phyloP scores from a whole-genome alignment of 2,888 invertebrate species.

The Himalopsyche tibetana region DNA sequence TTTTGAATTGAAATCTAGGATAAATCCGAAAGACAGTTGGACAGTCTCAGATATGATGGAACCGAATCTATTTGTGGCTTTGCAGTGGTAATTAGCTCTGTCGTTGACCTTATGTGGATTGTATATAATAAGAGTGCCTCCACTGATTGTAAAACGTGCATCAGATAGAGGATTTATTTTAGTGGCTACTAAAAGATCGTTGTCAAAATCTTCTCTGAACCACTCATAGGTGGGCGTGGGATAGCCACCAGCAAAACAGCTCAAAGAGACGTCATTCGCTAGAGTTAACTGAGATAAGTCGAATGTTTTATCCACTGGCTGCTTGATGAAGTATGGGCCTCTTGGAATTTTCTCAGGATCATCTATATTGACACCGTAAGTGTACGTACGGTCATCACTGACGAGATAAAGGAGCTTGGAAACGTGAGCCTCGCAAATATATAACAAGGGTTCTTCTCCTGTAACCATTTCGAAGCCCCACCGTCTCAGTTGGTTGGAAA shows the following conservation, averaged over 20 bases:
- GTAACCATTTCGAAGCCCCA: constrained; percentile 91
- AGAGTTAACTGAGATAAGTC: constrained; percentile 84
- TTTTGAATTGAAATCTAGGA: constrained; percentile 93
- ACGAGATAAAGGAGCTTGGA: constrained; percentile 82
- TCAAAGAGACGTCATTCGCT: constrained; percentile 85
- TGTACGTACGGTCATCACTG: constrained; percentile 86
- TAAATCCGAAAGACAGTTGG: constrained; percentile 90
- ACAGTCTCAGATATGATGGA: constrained; percentile 92
- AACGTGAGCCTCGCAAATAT: constrained; percentile 93
- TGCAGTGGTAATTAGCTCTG: constrained; percentile 93
- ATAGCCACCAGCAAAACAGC: constrained; percentile 90
- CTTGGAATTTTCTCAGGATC: constrained; percentile 89
- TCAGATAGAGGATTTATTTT: constrained; percentile 87
- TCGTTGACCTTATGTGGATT: constrained; percentile 89
- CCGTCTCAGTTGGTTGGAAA: constrained; percentile 82
- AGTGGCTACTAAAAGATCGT: constrained; percentile 83
- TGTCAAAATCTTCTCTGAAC: constrained; percentile 92
- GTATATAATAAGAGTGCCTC: constrained; percentile 93
- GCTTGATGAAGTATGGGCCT: constrained; percentile 92
- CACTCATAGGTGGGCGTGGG: constrained; percentile 93
- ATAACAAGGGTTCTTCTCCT: constrained; percentile 86
- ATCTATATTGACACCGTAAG: constrained; percentile 89
- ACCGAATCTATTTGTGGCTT: constrained; percentile 93
- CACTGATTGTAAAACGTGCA: constrained; percentile 89
- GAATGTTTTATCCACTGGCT: constrained; percentile 89